phyloP scores from a whole-genome alignment of 2,797 vertebrate genomes.

The Rhabdomys pumilio region DNA sequence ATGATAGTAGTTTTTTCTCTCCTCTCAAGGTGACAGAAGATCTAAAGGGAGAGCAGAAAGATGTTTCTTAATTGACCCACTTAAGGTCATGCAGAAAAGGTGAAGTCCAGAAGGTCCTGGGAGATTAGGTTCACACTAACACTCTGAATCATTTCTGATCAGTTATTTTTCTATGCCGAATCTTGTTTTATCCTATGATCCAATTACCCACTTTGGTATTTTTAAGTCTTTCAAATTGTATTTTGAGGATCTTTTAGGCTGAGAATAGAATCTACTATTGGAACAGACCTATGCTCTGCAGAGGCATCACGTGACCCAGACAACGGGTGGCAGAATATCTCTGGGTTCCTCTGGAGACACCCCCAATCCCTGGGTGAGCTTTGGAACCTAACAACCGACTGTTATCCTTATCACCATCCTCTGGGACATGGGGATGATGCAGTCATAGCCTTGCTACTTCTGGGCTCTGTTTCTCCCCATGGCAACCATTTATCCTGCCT shows the following conservation, averaged over 20 bases:
- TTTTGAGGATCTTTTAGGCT: background rate
- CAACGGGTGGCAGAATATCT: background rate
- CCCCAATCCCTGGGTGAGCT: constrained; percentile 50
- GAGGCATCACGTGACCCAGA: background rate
- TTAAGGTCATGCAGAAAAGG: background rate
- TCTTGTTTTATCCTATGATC: constrained; percentile 41
- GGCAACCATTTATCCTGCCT: constrained; percentile 23
- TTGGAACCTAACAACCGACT: constrained; percentile 48
- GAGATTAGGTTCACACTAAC: background rate
- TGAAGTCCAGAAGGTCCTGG: background rate
- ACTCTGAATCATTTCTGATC: background rate
- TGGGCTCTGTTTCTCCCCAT: constrained; percentile 50
- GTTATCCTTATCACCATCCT: background rate
- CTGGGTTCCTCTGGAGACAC: background rate
- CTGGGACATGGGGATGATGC: background rate
- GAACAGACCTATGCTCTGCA: constrained; percentile 15
- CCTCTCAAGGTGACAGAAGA: background rate
- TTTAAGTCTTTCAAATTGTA: constrained; percentile 43
- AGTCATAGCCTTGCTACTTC: background rate
- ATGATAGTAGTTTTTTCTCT: background rate
- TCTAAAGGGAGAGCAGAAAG: background rate
- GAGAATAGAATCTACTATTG: constrained; percentile 65
- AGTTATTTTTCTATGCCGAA: background rate
- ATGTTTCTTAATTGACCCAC: constrained; percentile 1
- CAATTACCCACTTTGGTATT: constrained; percentile 40